phyloP scores from a whole-genome alignment of 1,140 invertebrate species.

The Orchestia grillus region DNA sequence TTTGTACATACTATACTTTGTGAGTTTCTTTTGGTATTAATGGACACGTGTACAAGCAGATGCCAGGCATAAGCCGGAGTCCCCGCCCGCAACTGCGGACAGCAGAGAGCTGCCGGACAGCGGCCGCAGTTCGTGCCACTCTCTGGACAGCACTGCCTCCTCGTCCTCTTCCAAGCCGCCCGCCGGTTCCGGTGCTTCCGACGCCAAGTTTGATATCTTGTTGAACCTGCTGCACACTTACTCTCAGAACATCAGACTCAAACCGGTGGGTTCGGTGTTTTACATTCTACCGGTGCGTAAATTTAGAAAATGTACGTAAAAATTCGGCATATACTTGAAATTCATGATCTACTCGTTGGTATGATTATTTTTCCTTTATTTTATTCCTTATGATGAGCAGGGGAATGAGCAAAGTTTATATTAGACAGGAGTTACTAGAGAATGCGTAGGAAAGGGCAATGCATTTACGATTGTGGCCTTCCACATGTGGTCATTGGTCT shows the following conservation, averaged over 20 bases:
- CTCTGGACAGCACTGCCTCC: neutral
- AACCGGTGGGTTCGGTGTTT: neutral
- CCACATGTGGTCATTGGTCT: too few species aligned
- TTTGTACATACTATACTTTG: too few species aligned
- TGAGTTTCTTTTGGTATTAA: neutral
- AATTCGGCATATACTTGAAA: neutral
- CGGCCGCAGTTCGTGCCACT: neutral
- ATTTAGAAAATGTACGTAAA: neutral
- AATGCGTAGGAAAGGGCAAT: too few species aligned
- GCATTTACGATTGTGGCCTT: too few species aligned
- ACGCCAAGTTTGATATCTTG: conserved; percentile 31
- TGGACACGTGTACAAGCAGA: neutral
- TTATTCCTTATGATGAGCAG: neutral
- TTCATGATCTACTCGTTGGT: neutral
- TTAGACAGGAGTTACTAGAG: neutral
- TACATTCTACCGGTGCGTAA: neutral
- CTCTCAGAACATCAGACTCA: conserved; percentile 41
- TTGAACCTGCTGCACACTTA: conserved; percentile 39
- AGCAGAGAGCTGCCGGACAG: neutral
- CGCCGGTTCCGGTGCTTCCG: neutral
- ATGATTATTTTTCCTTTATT: neutral
- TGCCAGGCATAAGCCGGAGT: neutral
- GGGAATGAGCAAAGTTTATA: neutral
- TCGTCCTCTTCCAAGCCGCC: neutral
- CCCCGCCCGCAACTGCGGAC: neutral